Percentiles rank a stretch among this genome's conserved stretches.
Conservation (phyloP, 2,888 invertebrate genomes). For the Ormyrus pomaceus region DNA sequence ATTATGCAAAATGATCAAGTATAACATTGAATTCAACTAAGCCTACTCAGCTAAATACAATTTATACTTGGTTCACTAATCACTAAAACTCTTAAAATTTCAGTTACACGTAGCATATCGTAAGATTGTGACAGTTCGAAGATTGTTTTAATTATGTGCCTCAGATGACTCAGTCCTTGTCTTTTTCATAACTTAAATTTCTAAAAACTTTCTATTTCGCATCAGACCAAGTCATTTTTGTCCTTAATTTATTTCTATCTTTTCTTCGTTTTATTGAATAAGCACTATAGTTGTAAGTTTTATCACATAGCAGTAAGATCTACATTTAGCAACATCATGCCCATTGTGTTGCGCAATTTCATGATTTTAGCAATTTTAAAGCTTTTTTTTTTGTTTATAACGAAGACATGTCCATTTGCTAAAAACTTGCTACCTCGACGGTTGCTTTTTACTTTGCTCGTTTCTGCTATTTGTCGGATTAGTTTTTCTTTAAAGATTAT, state of each 20-base stretch:
- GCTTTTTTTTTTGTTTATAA: constrained; percentile 20
- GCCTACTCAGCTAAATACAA: constrained; percentile 19
- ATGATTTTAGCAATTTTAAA: constrained; percentile 22
- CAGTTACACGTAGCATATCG: neutral
- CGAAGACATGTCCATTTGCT: neutral
- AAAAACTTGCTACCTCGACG: neutral
- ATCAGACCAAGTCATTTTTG: neutral
- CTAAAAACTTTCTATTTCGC: constrained; percentile 16
- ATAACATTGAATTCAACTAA: constrained; percentile 36
- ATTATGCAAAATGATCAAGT: constrained; percentile 13
- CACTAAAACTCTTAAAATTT: constrained; percentile 12
- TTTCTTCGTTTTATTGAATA: constrained; percentile 14
- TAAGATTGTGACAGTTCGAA: constrained; percentile 26
- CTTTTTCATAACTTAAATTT: constrained; percentile 27
- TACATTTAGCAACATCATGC: constrained; percentile 25
- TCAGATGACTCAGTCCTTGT: constrained; percentile 10
- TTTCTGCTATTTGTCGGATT: neutral
- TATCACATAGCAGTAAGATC: constrained; percentile 39
- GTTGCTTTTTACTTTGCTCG: constrained; percentile 5
- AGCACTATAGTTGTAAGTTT: constrained; percentile 35
- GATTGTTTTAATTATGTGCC: constrained; percentile 9
- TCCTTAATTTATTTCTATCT: neutral
- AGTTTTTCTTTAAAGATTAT: neutral
- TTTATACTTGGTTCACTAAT: constrained; percentile 19
- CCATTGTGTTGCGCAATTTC: constrained; percentile 27